Evolutionary conservation across 2,113 vertebrate genomes (phyloP).

Genomic region (Chloroceryle aenea): DNA sequence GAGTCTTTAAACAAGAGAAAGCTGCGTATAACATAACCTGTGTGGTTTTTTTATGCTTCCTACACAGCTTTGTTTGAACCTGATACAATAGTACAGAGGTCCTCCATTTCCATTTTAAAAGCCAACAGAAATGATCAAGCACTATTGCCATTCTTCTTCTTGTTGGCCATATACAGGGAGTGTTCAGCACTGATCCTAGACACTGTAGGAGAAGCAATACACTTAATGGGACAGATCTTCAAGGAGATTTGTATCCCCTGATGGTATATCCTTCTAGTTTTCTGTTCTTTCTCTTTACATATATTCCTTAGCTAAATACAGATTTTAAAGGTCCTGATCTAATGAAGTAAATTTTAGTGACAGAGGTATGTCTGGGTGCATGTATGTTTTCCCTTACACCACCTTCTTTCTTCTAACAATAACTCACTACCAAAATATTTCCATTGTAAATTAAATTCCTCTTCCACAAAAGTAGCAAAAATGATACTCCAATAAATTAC

Average conservation of each 20-base stretch:
- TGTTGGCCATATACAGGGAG: background rate
- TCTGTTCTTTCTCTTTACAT: background rate
- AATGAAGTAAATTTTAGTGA: background rate
- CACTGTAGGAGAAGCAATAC: background rate
- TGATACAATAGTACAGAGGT: background rate
- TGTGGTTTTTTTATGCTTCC: background rate
- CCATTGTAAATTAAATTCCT: background rate
- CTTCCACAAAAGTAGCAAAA: background rate
- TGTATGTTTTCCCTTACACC: background rate
- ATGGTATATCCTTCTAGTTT: background rate
- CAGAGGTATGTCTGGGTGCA: rapidly evolving
- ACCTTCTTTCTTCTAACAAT: background rate
- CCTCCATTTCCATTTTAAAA: constrained; percentile 42
- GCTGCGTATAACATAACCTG: background rate
- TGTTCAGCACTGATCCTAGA: background rate
- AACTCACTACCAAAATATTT: background rate
- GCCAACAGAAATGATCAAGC: background rate
- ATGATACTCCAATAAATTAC: background rate
- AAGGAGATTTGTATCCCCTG: background rate
- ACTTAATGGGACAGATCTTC: background rate
- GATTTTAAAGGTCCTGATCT: background rate
- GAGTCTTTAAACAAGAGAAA: constrained; percentile 39
- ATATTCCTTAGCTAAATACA: background rate
- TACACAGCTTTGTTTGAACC: constrained; percentile 9
- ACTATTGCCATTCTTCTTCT: background rate